Evolutionary conservation across 2,113 vertebrate species (phyloP), one percentile per base, ranked within the genome.

Genomic region (Alosa alosa): DNA sequence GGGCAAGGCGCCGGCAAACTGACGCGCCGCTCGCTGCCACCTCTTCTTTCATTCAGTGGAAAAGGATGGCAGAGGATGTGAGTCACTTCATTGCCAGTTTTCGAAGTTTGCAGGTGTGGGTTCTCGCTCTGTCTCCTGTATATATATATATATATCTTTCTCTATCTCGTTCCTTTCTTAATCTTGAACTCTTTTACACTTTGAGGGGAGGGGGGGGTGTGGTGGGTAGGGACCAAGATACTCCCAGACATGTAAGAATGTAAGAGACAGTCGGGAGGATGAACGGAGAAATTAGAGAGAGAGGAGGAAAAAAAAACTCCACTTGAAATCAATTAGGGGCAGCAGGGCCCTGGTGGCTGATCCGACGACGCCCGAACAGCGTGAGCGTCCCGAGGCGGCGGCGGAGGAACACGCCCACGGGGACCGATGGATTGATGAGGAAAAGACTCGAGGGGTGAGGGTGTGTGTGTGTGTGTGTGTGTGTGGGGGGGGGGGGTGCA

Each of bases 271-370:
- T 83, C 75, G 78, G 41, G 22, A 82, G 68, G 85, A 64, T 18
- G 17, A 50, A 81, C 4, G 81, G 81, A 81, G 8, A 81, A 78
- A n/a, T 25, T n/a, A n/a, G n/a, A n/a, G n/a, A n/a, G n/a, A n/a
- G n/a, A n/a, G n/a, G n/a, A n/a, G n/a, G n/a, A n/a, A 39, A 83
- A 82, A 81, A 83, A 75, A 64, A 49, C 50, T 84, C 18, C 64
- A 31, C 87, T 78, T 92, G 86, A 92, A 95, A 94, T 95, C 94
- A 95, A 95, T 95, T 95, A 94, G 91, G 92, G 91, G 87, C 91
- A 93, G 87, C 25, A 89, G 92, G 91, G 91, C 92, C 92, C 92
- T 93, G 57, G 90, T 55, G 91, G 93, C 84, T 87, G 90, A 91
- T 93, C 90, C 89, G 93, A 87, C 86, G 75, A 88, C 90, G 91